phyloP scores from a whole-genome alignment of 2,797 vertebrate species.

The Manis crassicaudata region DNA sequence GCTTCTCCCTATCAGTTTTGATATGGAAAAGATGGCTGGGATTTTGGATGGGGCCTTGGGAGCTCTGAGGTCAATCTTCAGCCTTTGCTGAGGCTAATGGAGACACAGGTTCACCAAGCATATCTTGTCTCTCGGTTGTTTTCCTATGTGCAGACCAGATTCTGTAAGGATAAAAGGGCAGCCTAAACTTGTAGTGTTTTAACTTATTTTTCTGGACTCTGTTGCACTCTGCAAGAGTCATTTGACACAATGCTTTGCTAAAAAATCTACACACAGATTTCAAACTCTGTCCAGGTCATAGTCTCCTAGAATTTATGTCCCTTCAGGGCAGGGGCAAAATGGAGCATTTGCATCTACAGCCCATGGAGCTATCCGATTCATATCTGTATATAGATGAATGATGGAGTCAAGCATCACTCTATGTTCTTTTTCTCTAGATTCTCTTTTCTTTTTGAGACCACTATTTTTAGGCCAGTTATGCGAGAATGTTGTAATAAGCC shows the following conservation, averaged over 20 bases:
- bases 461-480: background rate
- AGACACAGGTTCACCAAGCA: background rate
- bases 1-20: background rate
- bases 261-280: background rate
- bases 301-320: background rate
- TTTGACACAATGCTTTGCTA: background rate
- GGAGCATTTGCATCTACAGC: background rate
- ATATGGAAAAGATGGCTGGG: background rate
- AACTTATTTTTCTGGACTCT: background rate
- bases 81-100: background rate
- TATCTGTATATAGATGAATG: background rate
- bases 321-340: background rate
- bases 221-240: background rate
- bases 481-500: background rate
- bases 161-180: background rate
- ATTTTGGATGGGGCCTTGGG: background rate
- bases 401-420: background rate
- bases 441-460: background rate
- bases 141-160: background rate
- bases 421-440: background rate
- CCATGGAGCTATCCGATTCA: background rate
- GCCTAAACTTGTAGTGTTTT: background rate
- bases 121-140: background rate
- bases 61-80: background rate
- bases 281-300: background rate